Percentiles rank a stretch among this genome's conserved stretches.
phyloP scores from a whole-genome alignment of 2,113 vertebrate genomes.

The Cololabis saira region DNA sequence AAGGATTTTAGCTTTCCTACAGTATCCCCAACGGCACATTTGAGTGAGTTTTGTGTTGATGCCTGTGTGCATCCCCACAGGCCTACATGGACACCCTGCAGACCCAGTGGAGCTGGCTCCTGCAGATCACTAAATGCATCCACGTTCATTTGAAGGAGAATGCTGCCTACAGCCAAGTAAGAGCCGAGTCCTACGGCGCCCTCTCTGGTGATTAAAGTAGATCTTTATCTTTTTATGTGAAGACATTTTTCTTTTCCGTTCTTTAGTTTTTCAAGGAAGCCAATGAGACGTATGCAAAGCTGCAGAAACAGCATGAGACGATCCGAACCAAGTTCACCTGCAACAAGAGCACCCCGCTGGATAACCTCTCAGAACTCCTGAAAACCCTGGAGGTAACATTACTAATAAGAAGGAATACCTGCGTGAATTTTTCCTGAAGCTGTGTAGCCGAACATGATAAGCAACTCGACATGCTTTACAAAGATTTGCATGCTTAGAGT shows the following conservation, averaged over 20 bases:
- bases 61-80: conserved; percentile 55
- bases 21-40: background rate
- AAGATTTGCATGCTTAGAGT: conserved; percentile 7
- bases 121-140: conserved; percentile 98
- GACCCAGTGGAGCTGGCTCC: conserved; percentile 99
- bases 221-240: background rate
- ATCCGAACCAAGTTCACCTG: conserved; percentile 90
- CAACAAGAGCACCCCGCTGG: conserved; percentile 88
- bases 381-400: conserved; percentile 90
- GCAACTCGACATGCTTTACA: background rate
- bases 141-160: conserved; percentile 96
- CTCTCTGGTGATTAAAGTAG: too few species aligned
- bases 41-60: conserved; percentile 20
- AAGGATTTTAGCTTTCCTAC: background rate
- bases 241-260: background rate
- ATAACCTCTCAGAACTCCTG: conserved; percentile 87
- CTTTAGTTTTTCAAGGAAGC: conserved; percentile 95
- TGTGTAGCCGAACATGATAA: background rate
- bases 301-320: conserved; percentile 88
- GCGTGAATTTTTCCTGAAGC: background rate
- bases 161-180: conserved; percentile 93
- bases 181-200: background rate
- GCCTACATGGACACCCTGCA: conserved; percentile 98
- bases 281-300: conserved; percentile 86
- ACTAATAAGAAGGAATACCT: too few species aligned